Evolutionary conservation across 2,113 vertebrate species (phyloP).

Genomic region (Stigmatopora nigra): DNA sequence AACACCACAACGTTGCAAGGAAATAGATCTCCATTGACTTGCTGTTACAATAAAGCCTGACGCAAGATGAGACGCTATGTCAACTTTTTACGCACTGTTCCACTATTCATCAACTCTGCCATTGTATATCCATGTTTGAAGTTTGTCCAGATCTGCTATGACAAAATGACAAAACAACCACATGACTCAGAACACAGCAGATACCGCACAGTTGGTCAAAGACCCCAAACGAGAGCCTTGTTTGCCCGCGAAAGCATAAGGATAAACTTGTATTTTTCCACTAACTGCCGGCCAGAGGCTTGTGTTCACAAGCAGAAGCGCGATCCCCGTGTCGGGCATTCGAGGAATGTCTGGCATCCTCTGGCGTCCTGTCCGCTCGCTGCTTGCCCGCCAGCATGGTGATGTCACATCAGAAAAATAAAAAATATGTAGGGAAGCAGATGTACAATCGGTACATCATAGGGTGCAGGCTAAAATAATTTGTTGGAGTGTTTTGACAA

Average conservation of each 20-base stretch:
- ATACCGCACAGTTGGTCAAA: background rate
- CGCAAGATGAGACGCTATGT: slow-evolving; percentile 12
- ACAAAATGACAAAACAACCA: background rate
- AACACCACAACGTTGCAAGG: slow-evolving; percentile 45
- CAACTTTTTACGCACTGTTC: background rate
- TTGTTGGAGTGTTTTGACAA: background rate
- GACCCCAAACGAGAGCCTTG: slow-evolving; percentile 11
- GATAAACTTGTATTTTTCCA: slow-evolving; percentile 57
- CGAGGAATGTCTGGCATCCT: slow-evolving; percentile 60
- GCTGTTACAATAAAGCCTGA: slow-evolving; percentile 22
- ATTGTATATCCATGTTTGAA: slow-evolving; percentile 4
- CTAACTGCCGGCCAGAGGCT: slow-evolving; percentile 24
- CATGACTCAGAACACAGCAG: slow-evolving; percentile 3
- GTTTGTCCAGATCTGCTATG: background rate
- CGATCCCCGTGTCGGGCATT: slow-evolving; percentile 59
- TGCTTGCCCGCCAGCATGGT: slow-evolving; percentile 28
- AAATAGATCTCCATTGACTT: slow-evolving; percentile 46
- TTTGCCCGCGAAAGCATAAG: slow-evolving; percentile 2
- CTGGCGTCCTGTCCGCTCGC: slow-evolving; percentile 20
- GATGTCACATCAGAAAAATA: slow-evolving; percentile 48
- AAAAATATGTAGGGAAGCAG: slow-evolving; percentile 21
- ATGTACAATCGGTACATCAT: slow-evolving; percentile 10
- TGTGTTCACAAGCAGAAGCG: slow-evolving; percentile 54
- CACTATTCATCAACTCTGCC: slow-evolving; percentile 1
- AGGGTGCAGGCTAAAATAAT: background rate